A percentile compares a stretch with the other conserved stretches of the same genome.
These are phyloP conservation scores for Mythimna impura DNA, from an alignment of 2,888 invertebrate genomes.

Conservation along the genomic window DNA sequence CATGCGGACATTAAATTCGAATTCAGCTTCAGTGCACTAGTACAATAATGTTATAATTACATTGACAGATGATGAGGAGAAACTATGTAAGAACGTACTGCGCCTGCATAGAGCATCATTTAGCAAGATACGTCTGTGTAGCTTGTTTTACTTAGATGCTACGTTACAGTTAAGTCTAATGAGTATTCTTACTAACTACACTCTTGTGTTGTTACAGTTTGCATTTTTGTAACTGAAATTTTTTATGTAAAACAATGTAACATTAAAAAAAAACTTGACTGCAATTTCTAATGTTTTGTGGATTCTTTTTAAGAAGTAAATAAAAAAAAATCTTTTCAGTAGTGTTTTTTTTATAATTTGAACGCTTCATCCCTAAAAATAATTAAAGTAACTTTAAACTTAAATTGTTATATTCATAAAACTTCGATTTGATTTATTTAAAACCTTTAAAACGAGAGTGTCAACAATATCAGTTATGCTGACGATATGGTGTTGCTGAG, in stretches of 20 bases:
- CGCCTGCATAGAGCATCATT: not conserved
- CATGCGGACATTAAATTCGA: not conserved
- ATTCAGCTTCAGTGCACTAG: not conserved
- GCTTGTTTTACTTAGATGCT: not conserved
- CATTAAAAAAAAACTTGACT: too few relatives aligned
- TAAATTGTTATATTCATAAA: not conserved
- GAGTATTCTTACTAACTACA: not conserved
- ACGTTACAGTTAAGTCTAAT: not conserved
- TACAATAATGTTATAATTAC: not conserved
- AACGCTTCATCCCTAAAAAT: not conserved
- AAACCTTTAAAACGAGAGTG: too few relatives aligned
- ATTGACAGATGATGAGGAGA: not conserved
- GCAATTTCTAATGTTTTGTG: not conserved
- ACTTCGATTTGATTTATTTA: not conserved
- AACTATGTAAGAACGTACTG: not conserved
- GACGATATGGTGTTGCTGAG: too few relatives aligned
- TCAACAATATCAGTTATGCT: too few relatives aligned
- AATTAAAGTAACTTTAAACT: not conserved
- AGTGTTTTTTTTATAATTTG: not conserved
- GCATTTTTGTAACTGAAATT: not conserved
- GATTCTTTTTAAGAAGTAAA: not conserved
- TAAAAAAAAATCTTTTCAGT: too few relatives aligned
- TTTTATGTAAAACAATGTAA: not conserved
- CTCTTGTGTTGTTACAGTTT: not conserved
- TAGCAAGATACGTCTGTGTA: not conserved